Conservation (phyloP, 1,140 invertebrate species). For the Atta texana region DNA sequence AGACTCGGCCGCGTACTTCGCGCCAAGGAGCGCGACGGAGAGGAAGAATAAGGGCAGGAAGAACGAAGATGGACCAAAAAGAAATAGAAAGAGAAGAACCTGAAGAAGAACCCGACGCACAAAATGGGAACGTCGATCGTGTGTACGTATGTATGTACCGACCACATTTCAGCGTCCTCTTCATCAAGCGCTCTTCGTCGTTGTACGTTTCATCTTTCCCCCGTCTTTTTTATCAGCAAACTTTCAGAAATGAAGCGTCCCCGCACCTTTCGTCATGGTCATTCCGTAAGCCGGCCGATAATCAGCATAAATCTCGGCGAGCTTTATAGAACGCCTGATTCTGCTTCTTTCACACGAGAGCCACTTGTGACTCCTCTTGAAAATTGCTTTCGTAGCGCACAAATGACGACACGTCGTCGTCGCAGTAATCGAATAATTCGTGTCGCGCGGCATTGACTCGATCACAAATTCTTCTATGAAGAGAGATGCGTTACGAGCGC, state of each 20-base stretch:
- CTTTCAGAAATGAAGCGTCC: conserved; percentile 36
- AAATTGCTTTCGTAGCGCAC: not conserved
- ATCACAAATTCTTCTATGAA: not conserved
- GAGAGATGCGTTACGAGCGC: not conserved
- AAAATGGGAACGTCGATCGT: conserved; percentile 33
- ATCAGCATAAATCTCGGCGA: conserved; percentile 68
- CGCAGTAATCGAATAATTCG: not conserved
- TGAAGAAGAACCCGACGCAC: not conserved
- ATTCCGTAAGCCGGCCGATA: conserved; percentile 50
- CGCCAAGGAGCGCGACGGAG: conserved; percentile 29
- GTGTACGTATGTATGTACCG: not conserved
- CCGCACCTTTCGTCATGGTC: conserved; percentile 12
- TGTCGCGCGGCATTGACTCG: not conserved
- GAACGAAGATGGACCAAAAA: conserved; percentile 5
- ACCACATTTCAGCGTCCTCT: conserved; percentile 35
- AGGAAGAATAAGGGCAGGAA: conserved; percentile 29
- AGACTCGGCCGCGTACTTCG: conserved; percentile 70
- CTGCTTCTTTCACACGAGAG: not conserved
- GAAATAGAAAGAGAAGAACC: not conserved
- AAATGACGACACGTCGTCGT: conserved; percentile 4
- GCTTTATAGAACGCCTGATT: conserved; percentile 28
- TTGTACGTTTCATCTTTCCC: conserved; percentile 8
- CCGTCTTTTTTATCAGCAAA: conserved; percentile 53
- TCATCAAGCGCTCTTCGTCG: conserved; percentile 52
- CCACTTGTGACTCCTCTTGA: conserved; percentile 35